Evolutionary conservation across 2,888 invertebrate genomes (phyloP).

Genomic region (Saturnia pavonia): DNA sequence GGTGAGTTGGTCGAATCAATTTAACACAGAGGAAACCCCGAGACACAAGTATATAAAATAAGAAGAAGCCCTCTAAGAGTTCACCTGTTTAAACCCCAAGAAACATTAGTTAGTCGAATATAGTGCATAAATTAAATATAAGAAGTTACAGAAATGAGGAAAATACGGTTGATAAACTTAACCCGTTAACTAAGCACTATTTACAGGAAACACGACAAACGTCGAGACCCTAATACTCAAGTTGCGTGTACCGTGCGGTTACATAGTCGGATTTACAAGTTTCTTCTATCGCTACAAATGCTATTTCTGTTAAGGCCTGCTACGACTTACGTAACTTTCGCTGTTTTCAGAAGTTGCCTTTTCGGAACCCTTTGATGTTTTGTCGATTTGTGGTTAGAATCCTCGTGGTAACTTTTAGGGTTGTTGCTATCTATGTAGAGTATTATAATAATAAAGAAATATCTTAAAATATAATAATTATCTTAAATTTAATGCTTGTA

Average conservation of each 20-base stretch:
- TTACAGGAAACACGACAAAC: conserved; percentile 46
- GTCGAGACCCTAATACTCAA: conserved; percentile 47
- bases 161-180: conserved; percentile 17
- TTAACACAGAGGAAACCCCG: no score
- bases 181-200: conserved; percentile 39
- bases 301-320: conserved; percentile 58
- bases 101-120: background rate
- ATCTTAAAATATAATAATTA: background rate
- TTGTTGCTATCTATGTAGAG: background rate
- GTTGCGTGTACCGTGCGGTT: conserved; percentile 67
- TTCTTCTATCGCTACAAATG: conserved; percentile 70
- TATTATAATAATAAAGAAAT: background rate
- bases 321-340: conserved; percentile 52
- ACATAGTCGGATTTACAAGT: conserved; percentile 69
- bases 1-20: no score
- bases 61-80: background rate
- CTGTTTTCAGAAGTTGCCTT: conserved; percentile 53
- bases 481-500: background rate
- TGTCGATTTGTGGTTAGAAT: conserved; percentile 53
- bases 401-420: conserved; percentile 28
- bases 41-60: background rate
- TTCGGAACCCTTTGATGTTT: conserved; percentile 57
- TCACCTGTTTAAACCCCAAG: background rate
- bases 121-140: background rate
- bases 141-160: conserved; percentile 10